These are phyloP conservation scores for Pterostichus niger DNA, from an alignment of 2,888 invertebrate genomes.

Conservation along the genomic window DNA sequence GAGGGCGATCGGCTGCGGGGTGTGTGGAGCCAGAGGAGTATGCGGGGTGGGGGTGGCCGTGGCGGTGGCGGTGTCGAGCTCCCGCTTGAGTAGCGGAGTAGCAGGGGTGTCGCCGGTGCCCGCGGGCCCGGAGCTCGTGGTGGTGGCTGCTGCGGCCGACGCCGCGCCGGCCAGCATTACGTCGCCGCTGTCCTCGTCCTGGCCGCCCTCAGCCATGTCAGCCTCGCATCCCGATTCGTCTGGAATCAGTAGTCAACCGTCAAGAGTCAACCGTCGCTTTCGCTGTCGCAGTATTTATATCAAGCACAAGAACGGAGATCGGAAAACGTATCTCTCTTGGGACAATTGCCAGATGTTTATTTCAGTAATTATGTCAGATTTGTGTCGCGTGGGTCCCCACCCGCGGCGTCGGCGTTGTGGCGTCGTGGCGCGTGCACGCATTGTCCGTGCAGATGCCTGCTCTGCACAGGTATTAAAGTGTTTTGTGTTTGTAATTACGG, in stretches of 20 bases:
- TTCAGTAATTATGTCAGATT: conserved; percentile 67
- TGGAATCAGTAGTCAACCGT: conserved; percentile 79
- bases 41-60: conserved; percentile 6
- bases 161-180: conserved; percentile 80
- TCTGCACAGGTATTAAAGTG: conserved; percentile 33
- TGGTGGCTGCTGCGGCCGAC: conserved; percentile 78
- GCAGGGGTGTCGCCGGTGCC: conserved; percentile 20
- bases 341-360: conserved; percentile 66
- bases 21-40: conserved; percentile 8
- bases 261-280: background rate
- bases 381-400: conserved; percentile 60
- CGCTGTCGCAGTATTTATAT: background rate
- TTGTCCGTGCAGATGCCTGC: conserved; percentile 20
- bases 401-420: conserved; percentile 45
- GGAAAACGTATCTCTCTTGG: conserved; percentile 14
- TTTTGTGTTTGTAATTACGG: conserved; percentile 56
- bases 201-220: conserved; percentile 90
- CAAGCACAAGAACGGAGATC: background rate
- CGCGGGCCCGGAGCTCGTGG: conserved; percentile 75
- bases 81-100: conserved; percentile 31
- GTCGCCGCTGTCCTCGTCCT: conserved; percentile 82
- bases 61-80: conserved; percentile 18
- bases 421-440: conserved; percentile 5
- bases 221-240: conserved; percentile 91
- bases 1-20: conserved; percentile 69